These are phyloP conservation scores for Andrena chrysosceles DNA, from an alignment of 2,888 invertebrate species.

Conservation along the genomic window DNA sequence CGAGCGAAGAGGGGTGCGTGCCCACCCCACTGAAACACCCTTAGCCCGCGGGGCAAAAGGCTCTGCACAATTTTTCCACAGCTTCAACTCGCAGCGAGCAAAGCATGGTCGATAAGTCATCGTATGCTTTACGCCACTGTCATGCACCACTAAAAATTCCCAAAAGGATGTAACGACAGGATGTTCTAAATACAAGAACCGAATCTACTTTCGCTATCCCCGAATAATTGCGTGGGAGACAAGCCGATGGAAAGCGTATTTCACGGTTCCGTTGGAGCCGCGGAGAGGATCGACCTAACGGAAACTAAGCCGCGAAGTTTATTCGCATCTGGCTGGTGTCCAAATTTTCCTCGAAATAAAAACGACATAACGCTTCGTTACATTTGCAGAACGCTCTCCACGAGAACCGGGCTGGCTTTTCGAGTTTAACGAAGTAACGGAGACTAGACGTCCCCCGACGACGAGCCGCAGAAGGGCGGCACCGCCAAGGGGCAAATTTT, in stretches of 20 bases:
- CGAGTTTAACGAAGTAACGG: conserved; percentile 78
- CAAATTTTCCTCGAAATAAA: conserved; percentile 53
- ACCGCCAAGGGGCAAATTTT: conserved; percentile 80
- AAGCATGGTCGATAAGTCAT: conserved; percentile 77
- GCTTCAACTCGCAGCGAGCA: conserved; percentile 70
- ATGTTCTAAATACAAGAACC: not conserved
- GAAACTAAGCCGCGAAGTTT: conserved; percentile 46
- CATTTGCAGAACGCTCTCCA: conserved; percentile 9
- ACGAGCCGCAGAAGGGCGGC: conserved; percentile 50
- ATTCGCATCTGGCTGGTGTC: conserved; percentile 37
- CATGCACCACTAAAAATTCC: not conserved
- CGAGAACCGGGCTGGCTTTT: conserved; percentile 63
- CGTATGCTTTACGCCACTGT: conserved; percentile 55
- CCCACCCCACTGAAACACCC: conserved; percentile 75
- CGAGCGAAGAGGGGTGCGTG: conserved; percentile 75
- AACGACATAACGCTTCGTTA: conserved; percentile 63
- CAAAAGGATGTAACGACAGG: not conserved
- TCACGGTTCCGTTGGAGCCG: not conserved
- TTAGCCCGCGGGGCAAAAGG: conserved; percentile 72
- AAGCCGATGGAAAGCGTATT: conserved; percentile 22
- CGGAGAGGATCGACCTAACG: not conserved
- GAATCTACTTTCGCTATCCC: not conserved
- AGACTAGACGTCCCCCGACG: conserved; percentile 62
- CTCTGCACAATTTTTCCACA: conserved; percentile 76
- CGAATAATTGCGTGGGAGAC: conserved; percentile 27